Percentiles rank a stretch among this genome's conserved stretches.
phyloP scores from a whole-genome alignment of 2,113 vertebrate genomes.

The Noturus placidus region DNA sequence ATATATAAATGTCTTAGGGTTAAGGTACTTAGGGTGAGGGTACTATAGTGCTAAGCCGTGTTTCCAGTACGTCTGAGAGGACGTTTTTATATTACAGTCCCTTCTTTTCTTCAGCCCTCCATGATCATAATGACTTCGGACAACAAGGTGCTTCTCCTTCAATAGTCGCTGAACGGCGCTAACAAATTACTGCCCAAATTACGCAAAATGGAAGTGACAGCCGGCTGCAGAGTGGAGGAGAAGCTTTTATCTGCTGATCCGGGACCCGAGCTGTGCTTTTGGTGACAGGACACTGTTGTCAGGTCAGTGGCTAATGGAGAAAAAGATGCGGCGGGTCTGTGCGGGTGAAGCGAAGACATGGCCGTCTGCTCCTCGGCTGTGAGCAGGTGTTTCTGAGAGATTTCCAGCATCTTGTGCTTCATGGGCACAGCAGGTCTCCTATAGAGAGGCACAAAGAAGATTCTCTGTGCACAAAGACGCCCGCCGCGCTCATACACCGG shows the following conservation, averaged over 20 bases:
- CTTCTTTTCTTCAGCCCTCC: neutral
- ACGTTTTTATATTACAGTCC: neutral
- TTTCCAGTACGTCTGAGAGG: neutral
- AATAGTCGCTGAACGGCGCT: neutral
- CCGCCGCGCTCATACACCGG: conserved; percentile 35
- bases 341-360: neutral
- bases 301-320: conserved; percentile 1
- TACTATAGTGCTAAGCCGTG: neutral
- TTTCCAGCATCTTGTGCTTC: conserved; percentile 15
- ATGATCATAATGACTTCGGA: conserved; percentile 28
- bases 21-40: too few species aligned
- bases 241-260: neutral
- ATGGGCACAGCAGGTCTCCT: conserved; percentile 42
- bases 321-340: neutral
- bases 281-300: conserved; percentile 10
- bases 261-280: neutral
- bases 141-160: neutral
- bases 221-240: neutral
- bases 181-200: conserved; percentile 7
- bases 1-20: neutral
- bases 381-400: conserved; percentile 46
- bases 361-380: conserved; percentile 19
- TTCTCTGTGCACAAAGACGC: conserved; percentile 37
- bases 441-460: conserved; percentile 49
- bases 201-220: conserved; percentile 43